phyloP scores from a whole-genome alignment of 2,113 vertebrate species.

The Pelecanus crispus region DNA sequence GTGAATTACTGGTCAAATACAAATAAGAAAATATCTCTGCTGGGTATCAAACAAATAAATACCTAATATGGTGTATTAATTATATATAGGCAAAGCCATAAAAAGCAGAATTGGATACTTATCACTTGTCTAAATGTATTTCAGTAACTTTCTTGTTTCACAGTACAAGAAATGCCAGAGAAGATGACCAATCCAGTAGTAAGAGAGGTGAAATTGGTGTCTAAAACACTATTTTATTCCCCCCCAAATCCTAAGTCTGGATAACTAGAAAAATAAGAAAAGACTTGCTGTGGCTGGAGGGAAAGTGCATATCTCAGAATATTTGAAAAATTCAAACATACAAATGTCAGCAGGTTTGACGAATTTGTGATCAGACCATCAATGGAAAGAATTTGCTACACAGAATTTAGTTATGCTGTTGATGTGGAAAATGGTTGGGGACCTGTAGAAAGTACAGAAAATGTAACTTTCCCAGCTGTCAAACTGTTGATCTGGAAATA shows the following conservation, averaged over 20 bases:
- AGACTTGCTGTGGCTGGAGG: neutral
- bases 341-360: neutral
- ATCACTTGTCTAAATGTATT: neutral
- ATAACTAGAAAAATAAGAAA: neutral
- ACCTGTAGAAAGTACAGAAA: neutral
- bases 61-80: neutral
- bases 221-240: neutral
- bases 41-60: neutral
- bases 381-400: neutral
- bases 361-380: neutral
- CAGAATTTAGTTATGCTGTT: neutral
- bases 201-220: neutral
- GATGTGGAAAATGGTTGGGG: neutral
- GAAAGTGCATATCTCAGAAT: neutral
- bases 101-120: neutral
- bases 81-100: neutral
- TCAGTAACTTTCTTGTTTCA: neutral
- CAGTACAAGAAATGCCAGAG: neutral
- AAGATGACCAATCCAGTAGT: neutral
- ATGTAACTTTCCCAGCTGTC: neutral
- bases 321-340: neutral
- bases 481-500: neutral
- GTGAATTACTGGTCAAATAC: neutral
- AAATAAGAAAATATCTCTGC: neutral
- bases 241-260: neutral